Conservation (phyloP, 2,113 vertebrate species). For the Turdus rufiventris region DNA sequence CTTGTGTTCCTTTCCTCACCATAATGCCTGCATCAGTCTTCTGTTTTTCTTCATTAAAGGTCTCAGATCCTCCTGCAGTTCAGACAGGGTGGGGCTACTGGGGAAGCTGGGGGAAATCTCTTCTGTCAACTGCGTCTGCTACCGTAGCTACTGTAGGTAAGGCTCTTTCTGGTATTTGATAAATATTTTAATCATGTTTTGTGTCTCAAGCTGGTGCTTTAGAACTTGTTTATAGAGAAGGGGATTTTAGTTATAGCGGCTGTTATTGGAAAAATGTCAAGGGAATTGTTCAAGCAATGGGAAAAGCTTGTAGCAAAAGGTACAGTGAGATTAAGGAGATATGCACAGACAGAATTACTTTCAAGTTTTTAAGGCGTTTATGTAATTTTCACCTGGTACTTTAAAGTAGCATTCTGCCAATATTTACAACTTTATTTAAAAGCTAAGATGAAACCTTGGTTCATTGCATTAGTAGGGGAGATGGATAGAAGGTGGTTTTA, state of each 20-base stretch:
- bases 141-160: constrained; percentile 94
- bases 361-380: background rate
- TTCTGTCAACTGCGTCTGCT: constrained; percentile 90
- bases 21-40: background rate
- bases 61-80: constrained; percentile 64
- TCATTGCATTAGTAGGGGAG: background rate
- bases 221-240: background rate
- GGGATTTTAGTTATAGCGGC: background rate
- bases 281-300: background rate
- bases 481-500: background rate
- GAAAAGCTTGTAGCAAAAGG: background rate
- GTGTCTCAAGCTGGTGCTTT: background rate
- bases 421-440: background rate
- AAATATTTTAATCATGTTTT: background rate
- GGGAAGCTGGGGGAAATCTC: constrained; percentile 95
- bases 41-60: constrained; percentile 56
- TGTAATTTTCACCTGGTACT: background rate
- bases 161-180: constrained; percentile 22
- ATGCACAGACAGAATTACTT: background rate
- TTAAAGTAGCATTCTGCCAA: background rate
- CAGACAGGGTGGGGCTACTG: constrained; percentile 91
- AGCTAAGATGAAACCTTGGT: background rate
- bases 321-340: background rate
- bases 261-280: background rate
- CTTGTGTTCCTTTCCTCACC: background rate